phyloP scores from a whole-genome alignment of 2,113 vertebrate genomes.

The Piprites chloris region DNA sequence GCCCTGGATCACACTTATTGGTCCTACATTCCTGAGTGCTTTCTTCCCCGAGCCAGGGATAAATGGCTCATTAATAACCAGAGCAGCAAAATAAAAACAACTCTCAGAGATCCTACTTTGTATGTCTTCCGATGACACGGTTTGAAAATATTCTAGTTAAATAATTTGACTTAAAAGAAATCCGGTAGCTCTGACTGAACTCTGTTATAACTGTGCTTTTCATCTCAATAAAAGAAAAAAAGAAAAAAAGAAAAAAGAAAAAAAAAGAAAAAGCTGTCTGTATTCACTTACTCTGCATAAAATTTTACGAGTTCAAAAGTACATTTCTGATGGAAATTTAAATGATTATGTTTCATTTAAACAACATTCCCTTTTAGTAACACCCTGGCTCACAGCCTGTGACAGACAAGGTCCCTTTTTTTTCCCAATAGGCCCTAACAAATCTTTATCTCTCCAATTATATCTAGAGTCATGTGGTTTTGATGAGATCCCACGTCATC shows the following conservation, averaged over 20 bases:
- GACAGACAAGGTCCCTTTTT: conserved; percentile 46
- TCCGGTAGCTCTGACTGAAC: not conserved
- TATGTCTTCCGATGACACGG: not conserved
- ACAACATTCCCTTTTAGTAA: conserved; percentile 54
- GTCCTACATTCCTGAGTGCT: not conserved
- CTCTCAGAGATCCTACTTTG: not conserved
- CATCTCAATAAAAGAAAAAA: not conserved
- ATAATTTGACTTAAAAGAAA: conserved; percentile 2
- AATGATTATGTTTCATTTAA: conserved; percentile 51
- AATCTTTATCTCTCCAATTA: conserved; percentile 48
- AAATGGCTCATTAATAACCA: not conserved
- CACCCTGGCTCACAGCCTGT: conserved; percentile 30
- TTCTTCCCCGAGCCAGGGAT: not conserved
- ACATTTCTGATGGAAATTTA: conserved; percentile 53
- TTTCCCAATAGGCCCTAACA: not conserved
- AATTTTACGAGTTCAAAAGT: conserved; percentile 36
- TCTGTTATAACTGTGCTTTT: conserved; percentile 12
- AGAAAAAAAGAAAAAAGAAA: not conserved
- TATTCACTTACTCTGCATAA: conserved; percentile 29
- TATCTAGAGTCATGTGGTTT: conserved; percentile 20
- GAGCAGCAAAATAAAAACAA: not conserved
- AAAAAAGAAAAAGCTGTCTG: not conserved
- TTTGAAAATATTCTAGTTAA: not conserved
- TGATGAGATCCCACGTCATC: conserved; percentile 25
- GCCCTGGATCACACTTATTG: not conserved